Percentiles rank a stretch among this genome's conserved stretches.
Evolutionary conservation across 2,888 invertebrate genomes (phyloP).

Genomic region (Pantelozetes paolii): DNA sequence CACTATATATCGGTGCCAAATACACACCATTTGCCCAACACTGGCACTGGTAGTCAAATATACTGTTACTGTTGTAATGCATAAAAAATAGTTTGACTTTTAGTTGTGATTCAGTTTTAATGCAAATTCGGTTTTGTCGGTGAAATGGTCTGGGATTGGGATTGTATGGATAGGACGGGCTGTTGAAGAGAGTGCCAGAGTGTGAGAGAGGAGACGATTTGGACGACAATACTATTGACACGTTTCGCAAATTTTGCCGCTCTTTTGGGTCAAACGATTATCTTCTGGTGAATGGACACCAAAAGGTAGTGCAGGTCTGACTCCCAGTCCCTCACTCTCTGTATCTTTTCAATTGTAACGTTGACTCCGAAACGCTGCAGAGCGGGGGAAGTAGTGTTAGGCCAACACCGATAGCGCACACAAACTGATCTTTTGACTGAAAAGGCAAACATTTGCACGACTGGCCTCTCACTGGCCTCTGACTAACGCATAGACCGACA

Average conservation of each 20-base stretch:
- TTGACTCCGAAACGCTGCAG: background rate
- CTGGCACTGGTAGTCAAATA: background rate
- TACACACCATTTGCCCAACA: background rate
- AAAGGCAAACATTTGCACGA: conserved; percentile 13
- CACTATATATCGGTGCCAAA: conserved; percentile 28
- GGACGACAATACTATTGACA: background rate
- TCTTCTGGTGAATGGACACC: conserved; percentile 36
- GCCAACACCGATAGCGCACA: background rate
- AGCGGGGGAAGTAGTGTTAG: background rate
- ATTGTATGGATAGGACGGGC: background rate
- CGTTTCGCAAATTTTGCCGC: background rate
- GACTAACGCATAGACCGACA: background rate
- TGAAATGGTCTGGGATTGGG: background rate
- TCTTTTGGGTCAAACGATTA: conserved; percentile 33
- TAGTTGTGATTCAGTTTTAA: background rate
- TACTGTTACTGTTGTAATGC: conserved; percentile 3
- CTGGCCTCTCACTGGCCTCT: background rate
- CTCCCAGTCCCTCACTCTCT: background rate
- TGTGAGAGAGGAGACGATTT: background rate
- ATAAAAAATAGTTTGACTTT: conserved; percentile 18
- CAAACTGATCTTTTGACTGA: background rate
- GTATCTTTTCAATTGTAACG: background rate
- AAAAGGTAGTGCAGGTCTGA: conserved; percentile 32
- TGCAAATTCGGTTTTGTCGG: conserved; percentile 27
- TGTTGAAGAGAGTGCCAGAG: background rate